phyloP scores from a whole-genome alignment of 1,140 invertebrate genomes.

The Akabosia matsudoensis region DNA sequence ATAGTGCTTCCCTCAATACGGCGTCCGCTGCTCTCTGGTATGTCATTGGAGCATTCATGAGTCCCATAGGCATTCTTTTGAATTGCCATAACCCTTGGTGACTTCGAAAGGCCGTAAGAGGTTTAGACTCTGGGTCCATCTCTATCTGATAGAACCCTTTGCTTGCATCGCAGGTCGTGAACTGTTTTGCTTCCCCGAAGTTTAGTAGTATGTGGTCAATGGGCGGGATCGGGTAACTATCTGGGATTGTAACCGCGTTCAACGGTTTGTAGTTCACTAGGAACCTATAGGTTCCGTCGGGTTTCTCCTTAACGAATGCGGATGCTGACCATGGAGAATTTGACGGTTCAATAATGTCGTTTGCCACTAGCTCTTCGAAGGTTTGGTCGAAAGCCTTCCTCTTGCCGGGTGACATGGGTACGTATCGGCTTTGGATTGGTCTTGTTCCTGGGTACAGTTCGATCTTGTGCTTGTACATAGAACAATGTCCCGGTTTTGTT shows the following conservation, averaged over 20 bases:
- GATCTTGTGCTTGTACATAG: background rate
- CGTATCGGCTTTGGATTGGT: background rate
- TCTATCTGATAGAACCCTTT: constrained; percentile 57
- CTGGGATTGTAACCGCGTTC: constrained; percentile 51
- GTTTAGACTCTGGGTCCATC: constrained; percentile 46
- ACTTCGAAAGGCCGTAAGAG: constrained; percentile 55
- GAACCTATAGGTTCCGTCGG: background rate
- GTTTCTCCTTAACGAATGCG: background rate
- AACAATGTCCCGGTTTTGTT: background rate
- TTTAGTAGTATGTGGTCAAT: constrained; percentile 53
- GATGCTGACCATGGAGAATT: constrained; percentile 44
- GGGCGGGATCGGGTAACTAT: constrained; percentile 56
- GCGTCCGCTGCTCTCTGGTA: constrained; percentile 50
- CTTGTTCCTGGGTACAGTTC: constrained; percentile 5
- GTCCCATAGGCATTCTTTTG: constrained; percentile 45
- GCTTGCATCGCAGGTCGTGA: constrained; percentile 55
- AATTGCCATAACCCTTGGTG: constrained; percentile 50
- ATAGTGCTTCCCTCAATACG: constrained; percentile 49
- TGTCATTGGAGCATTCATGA: constrained; percentile 47
- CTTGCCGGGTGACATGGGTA: constrained; percentile 31
- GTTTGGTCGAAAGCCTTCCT: constrained; percentile 12
- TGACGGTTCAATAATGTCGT: constrained; percentile 40
- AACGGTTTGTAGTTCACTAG: constrained; percentile 36
- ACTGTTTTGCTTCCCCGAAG: constrained; percentile 52
- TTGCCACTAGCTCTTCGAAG: background rate